Base-by-base conservation (phyloP, 2,113 vertebrate species). In the Pituophis catenifer region DNA sequence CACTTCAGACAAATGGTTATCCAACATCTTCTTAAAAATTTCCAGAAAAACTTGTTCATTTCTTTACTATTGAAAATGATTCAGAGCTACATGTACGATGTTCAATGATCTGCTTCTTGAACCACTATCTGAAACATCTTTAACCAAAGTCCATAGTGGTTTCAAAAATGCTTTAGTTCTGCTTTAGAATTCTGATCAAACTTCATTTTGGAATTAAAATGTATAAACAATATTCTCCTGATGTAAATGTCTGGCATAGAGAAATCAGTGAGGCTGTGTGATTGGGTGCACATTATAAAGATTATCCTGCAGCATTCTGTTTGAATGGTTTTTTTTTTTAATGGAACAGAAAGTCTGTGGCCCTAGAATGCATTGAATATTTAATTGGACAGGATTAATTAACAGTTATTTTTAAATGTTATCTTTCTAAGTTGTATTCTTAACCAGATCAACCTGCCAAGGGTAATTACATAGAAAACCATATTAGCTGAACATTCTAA, bases 361-460 rank as follows among this genome's bases (percentile, higher is more conserved):
- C 81, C 59, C 95, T 94, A 44, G 93, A 94, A 95, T 93, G 95
- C 94, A 86, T 94, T 93, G 95, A 48, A 0, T 48, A 86, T 88
- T 91, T 58, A 53, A 48, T 94, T 90, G 58, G 86, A 44, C 94
- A 96, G 62, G 93, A 52, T 50, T 29, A 89, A 59, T 91, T 91
- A 50, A 95, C 95, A 48, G 3, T 55, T 95, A 58, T 1, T 93
- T 93, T 95, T 95, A 86, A 89, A 89, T 96, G 94, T 94, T 92
- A 86, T 94, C 38, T 44, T 44, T 44, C 57, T 57, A 52, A 95
- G 95, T 95, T 96, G 95, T 94, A 94, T 95, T 94, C 95, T 96
- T 96, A 92, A 70, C 90, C 91, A 94, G 97, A 95, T 94, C 94
- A 95, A 94, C 95, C 95, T 96, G 95, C 97, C 95, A 97, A 96